Evolutionary conservation across 1,140 invertebrate species (phyloP), one percentile per base, ranked within the genome.

Genomic region (Drosophila burlai): DNA sequence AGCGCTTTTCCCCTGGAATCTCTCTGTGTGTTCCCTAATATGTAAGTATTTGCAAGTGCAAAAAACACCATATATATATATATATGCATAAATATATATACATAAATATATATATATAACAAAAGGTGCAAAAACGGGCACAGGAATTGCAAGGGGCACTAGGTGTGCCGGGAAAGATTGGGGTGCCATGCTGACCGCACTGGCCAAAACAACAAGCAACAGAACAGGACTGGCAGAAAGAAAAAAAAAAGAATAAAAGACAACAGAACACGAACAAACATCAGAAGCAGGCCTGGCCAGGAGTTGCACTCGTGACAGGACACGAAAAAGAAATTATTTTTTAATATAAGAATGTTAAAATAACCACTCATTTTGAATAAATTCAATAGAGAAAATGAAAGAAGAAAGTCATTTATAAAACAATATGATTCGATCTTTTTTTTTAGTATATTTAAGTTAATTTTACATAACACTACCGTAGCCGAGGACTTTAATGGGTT

Each of bases 41-140:
- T 80, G 74, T 80, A 87, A 77, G 74, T 80, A 73, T 82, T 79
- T 86, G 77, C 80, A n/a, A 36, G 38, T 38, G 36, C 36, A 38
- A 38, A 38, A 46, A 63, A 64, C 46, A 78, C 16, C 34, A 13
- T 18, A 31, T 13, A 54, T 15, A 15, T 15, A 38, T 24, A 36
- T 38, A 9, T 68, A 76, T n/a, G 34, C 0, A 66, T 34, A 34
- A 11, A 34, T 69, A 74, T 15, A 69, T 26, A 34, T 26, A 74
- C 11, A 69, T 26, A 34, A 18, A 4, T 61, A 2, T 45, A 11
- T 81, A 64, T 50, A 55, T 74, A 66, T 38, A 76, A 83, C 76
- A 84, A 76, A 79, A 89, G 84, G 84, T 89, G 85, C 81, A 89
- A 89, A 83, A 89, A 83, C 77, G 67, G 78, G 81, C 81, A 69